Base-by-base conservation (phyloP, 2,797 vertebrate species). In the Platalea minor region DNA sequence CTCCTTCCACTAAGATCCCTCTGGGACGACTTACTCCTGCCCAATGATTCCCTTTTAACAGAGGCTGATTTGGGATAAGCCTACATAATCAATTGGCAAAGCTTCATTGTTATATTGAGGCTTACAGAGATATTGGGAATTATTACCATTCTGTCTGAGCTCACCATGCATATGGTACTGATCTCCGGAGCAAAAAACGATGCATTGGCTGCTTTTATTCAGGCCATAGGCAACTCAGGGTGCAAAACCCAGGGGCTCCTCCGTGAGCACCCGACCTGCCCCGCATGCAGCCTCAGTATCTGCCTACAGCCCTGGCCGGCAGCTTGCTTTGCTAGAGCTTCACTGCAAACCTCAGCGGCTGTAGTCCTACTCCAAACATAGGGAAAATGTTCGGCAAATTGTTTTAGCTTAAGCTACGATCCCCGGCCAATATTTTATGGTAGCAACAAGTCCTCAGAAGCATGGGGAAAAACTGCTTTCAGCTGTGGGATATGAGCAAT, bases 281-380 rank as follows among this genome's bases (percentile, higher is more conserved):
- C 46, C 3, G 5, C 1, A 0, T 18, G 17, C 37, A 46, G n/a
- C 18, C 19, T 13, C 33, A 26, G 46, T 35, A 51, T 10, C 37
- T 45, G 8, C 33, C 17, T 18, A 5, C 8, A 73, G 46, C 24
- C 51, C 61, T 0, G 0, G 33, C 39, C 23, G 10, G 23, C 41
- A 41, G 25, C 26, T n/a, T 23, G 24, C 7, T 57, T 60, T 48
- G 28, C 46, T 74, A n/a, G 16, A 72, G 31, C 74, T 39, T 50
- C 1, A 2, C 57, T 51, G 53, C 79, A 33, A n/a, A 25, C 26
- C 53, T 67, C 72, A 39, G 69, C 3, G 1, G 53, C 54, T 60
- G 6, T 10, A 39, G 12, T 72, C 11, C 45, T 60, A 11, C 14
- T 72, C 51, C 35, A 74, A 56, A 73, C 13, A 3, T 0, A 51